Base-by-base conservation (phyloP, 1,140 invertebrate species). In the Phortica variegata region DNA sequence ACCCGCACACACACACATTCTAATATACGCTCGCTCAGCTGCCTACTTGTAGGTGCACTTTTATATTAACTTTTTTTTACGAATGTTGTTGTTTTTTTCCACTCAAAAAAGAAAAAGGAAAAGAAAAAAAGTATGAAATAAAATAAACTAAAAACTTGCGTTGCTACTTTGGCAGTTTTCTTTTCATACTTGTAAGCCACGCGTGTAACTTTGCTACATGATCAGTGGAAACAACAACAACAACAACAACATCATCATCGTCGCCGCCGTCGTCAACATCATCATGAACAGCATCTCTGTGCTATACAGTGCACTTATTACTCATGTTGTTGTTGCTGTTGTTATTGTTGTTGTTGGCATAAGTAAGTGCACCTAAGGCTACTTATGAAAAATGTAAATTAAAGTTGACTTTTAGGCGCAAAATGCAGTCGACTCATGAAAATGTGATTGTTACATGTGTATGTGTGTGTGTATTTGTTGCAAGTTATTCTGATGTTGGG, bases 331-430 rank as follows among this genome's bases (percentile, higher is more conserved):
- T 38, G 13, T 38, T 36, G 29, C 52, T 58, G 47, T 49, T 37
- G 32, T 40, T 26, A 40, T 45, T 43, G 42, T 55, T 68, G 56
- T 69, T 69, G 60, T 53, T 44, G 52, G 63, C 62, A 56, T 72
- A 72, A 72, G 68, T 72, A 72, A 72, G 68, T 71, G 68, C 66
- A 71, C 66, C 68, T 58, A 61, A 65, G 68, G 68, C 68, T 72
- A 72, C 68, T 72, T 72, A 72, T 72, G 58, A 56, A 68, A 71
- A 72, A 72, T 72, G 60, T 41, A 72, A 72, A 72, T 72, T 71
- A 58, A 71, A 72, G 68, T 68, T 72, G 68, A 72, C 68, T 71
- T 68, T 61, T 56, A 58, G 60, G 57, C 52, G 54, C 43, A 63
- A 54, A 63, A 58, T 58, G 48, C 7, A n/a, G n/a, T n/a, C n/a